A percentile compares a stretch with the other conserved stretches of the same genome.
phyloP scores from a whole-genome alignment of 2,888 invertebrate genomes.

The Chloroclystis v-ata region DNA sequence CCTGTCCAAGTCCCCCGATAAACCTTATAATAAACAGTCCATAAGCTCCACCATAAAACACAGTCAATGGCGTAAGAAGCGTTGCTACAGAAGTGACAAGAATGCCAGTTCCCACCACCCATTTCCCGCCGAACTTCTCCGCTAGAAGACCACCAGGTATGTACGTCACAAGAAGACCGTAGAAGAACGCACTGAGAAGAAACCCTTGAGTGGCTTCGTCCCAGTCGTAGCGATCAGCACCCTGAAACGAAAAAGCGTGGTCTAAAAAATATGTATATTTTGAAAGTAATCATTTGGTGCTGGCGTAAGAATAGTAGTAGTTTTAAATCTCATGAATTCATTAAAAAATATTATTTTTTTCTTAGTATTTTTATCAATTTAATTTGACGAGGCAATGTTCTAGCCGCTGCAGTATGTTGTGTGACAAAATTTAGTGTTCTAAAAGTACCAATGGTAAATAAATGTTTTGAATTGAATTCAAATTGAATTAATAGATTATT shows the following conservation, averaged over 20 bases:
- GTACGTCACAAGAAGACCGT: slow-evolving; percentile 89
- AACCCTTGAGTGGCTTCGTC: slow-evolving; percentile 83
- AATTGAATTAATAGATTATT: no score
- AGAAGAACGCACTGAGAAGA: slow-evolving; percentile 88
- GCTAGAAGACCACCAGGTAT: slow-evolving; percentile 89
- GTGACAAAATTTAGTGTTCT: no score
- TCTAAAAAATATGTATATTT: no score
- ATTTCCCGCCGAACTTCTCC: slow-evolving; percentile 90
- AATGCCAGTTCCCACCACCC: slow-evolving; percentile 87
- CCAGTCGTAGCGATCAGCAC: slow-evolving; percentile 80
- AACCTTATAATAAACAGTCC: slow-evolving; percentile 78
- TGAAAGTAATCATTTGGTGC: no score
- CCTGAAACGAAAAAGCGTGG: slow-evolving; percentile 31
- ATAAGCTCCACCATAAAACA: slow-evolving; percentile 72
- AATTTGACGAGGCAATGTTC: no score
- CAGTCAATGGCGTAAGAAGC: slow-evolving; percentile 84
- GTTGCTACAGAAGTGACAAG: slow-evolving; percentile 88
- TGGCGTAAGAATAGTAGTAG: no score
- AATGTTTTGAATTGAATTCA: no score
- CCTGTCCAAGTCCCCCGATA: slow-evolving; percentile 80
- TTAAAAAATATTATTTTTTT: no score
- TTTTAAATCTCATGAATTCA: no score
- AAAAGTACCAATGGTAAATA: no score
- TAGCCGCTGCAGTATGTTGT: no score
- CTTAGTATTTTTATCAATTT: no score